phyloP scores from a whole-genome alignment of 2,113 vertebrate genomes.

The Miniopterus natalensis region DNA sequence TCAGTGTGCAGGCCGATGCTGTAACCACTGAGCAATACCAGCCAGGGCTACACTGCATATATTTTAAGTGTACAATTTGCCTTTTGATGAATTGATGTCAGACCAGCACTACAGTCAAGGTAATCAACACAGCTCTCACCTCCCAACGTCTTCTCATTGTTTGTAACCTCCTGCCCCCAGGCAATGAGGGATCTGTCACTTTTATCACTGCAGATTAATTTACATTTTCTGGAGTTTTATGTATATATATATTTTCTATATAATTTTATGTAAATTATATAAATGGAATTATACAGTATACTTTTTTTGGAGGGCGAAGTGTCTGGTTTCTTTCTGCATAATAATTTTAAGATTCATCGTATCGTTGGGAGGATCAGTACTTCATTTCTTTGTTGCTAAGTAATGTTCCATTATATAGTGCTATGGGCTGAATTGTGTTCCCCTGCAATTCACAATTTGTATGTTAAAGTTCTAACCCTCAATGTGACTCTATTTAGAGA shows the following conservation, averaged over 20 bases:
- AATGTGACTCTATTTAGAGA: rapidly evolving
- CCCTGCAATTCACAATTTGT: background rate
- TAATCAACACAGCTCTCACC: background rate
- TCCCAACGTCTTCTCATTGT: too few species aligned
- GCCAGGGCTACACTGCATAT: too few species aligned
- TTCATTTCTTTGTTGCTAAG: background rate
- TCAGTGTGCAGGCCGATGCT: too few species aligned
- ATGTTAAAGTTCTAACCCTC: background rate
- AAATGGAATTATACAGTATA: background rate
- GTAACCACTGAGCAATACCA: too few species aligned
- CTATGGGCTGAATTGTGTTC: background rate
- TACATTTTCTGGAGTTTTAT: background rate
- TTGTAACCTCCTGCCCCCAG: too few species aligned
- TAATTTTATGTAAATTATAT: background rate
- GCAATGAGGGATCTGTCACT: background rate
- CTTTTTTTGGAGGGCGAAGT: too few species aligned
- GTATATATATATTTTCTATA: background rate
- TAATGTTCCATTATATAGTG: too few species aligned
- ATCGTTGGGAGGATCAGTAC: too few species aligned
- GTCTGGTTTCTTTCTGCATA: background rate
- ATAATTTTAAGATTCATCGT: background rate
- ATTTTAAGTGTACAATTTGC: too few species aligned
- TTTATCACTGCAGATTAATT: background rate
- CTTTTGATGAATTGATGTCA: too few species aligned
- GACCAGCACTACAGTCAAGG: background rate